Evolutionary conservation across 30 jellyfish, hydroid and myxozoan genomes (phyloP).

Genomic region (Chrysaora quinquecirrha): DNA sequence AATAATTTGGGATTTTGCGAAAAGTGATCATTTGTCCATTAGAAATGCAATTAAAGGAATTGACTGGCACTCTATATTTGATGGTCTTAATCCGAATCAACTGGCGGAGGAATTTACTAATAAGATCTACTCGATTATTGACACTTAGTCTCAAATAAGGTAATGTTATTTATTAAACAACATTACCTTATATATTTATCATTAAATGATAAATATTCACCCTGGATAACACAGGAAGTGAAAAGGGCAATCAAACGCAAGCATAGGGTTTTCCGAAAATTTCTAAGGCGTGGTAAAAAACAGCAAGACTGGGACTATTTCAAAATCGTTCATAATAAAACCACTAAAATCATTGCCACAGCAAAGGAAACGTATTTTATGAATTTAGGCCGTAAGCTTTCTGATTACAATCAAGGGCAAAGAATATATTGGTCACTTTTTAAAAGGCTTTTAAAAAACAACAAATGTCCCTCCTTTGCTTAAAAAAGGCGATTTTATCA

Average conservation of each 20-base stretch:
- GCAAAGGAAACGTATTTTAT: conserved; percentile 46
- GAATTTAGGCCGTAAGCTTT: conserved; percentile 48
- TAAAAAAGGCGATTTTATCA: conserved; percentile 11
- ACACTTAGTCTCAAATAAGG: conserved; percentile 40
- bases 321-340: conserved; percentile 17
- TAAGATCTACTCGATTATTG: conserved; percentile 10
- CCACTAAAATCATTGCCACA: conserved; percentile 18
- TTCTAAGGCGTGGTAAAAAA: conserved; percentile 39
- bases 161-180: conserved; percentile 7
- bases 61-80: conserved; percentile 34
- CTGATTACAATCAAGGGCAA: conserved; percentile 53
- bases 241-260: conserved; percentile 45
- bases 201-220: conserved; percentile 62
- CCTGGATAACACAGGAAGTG: conserved; percentile 60
- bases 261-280: conserved; percentile 47
- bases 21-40: not conserved
- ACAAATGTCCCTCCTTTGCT: conserved; percentile 38
- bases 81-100: conserved; percentile 33
- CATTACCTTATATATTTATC: no score
- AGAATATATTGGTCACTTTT: conserved; percentile 32
- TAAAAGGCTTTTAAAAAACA: conserved; percentile 2
- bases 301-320: conserved; percentile 44
- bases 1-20: conserved; percentile 10
- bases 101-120: conserved; percentile 51
- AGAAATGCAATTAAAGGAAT: conserved; percentile 5